Percentiles rank a stretch among this genome's conserved stretches.
phyloP scores from a whole-genome alignment of 1,140 invertebrate genomes.

The Saccostrea cuccullata region DNA sequence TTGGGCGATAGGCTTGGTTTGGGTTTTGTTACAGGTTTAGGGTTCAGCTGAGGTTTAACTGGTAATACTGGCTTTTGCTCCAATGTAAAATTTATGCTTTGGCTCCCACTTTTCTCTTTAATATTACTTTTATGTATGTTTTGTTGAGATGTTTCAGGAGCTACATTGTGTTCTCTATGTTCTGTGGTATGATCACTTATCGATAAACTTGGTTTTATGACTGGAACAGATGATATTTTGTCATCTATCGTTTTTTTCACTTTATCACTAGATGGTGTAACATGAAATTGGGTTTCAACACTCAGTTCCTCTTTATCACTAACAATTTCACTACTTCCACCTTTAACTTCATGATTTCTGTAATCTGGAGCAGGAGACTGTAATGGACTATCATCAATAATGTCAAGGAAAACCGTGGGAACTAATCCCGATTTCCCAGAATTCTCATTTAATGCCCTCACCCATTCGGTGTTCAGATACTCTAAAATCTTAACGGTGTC shows the following conservation, averaged over 20 bases:
- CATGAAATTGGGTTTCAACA: neutral
- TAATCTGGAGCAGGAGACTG: neutral
- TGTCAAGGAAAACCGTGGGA: slow-evolving; percentile 83
- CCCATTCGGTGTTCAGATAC: slow-evolving; percentile 83
- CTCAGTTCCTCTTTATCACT: neutral
- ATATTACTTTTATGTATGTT: neutral
- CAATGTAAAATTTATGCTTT: slow-evolving; percentile 5
- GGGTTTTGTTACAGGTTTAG: slow-evolving; percentile 68
- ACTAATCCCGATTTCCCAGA: slow-evolving; percentile 82
- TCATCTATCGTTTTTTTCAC: slow-evolving; percentile 10
- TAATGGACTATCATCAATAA: slow-evolving; percentile 78
- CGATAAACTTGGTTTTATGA: neutral
- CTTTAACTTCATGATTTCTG: neutral
- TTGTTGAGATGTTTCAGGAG: neutral
- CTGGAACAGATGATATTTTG: neutral
- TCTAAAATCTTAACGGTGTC: slow-evolving; percentile 81
- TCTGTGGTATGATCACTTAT: neutral
- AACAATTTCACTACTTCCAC: neutral
- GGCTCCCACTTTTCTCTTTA: neutral
- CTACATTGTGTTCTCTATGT: neutral
- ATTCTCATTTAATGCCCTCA: slow-evolving; percentile 80
- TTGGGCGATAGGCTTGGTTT: slow-evolving; percentile 62
- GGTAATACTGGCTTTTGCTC: slow-evolving; percentile 4
- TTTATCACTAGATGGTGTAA: neutral
- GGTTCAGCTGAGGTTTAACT: slow-evolving; percentile 62